These are phyloP conservation scores for Zaprionus obscuricornis DNA, from an alignment of 2,888 invertebrate genomes.

Conservation along the genomic window DNA sequence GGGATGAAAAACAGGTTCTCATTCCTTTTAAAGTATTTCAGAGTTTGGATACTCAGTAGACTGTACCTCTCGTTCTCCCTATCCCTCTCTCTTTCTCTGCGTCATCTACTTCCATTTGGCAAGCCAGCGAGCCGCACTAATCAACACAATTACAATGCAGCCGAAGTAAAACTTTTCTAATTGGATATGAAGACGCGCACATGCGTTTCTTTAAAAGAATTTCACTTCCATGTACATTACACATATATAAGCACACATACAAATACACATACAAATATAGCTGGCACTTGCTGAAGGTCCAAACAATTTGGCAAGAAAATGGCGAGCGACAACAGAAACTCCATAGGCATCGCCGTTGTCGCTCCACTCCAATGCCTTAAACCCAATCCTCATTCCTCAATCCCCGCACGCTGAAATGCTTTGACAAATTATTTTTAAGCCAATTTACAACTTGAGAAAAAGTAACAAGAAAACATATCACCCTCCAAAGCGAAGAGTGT, in stretches of 20 bases:
- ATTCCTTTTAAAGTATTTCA: constrained; percentile 54
- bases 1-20: constrained; percentile 55
- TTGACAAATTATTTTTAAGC: constrained; percentile 81
- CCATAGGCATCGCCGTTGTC: constrained; percentile 31
- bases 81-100: neutral
- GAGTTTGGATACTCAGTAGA: constrained; percentile 27
- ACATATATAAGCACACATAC: no score
- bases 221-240: constrained; percentile 36
- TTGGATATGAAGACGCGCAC: constrained; percentile 79
- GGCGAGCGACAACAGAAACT: constrained; percentile 35
- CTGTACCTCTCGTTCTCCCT: no score
- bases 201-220: constrained; percentile 74
- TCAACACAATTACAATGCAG: constrained; percentile 76
- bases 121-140: constrained; percentile 74
- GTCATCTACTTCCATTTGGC: constrained; percentile 18
- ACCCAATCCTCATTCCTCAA: constrained; percentile 32
- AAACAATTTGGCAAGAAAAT: constrained; percentile 69
- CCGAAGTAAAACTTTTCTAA: constrained; percentile 74
- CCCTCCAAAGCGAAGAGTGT: constrained; percentile 39
- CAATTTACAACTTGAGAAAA: constrained; percentile 80
- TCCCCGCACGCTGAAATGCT: constrained; percentile 67
- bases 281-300: constrained; percentile 44
- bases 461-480: constrained; percentile 76
- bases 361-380: constrained; percentile 23
- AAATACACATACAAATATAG: no score